Evolutionary conservation across 2,113 vertebrate genomes (phyloP).

Genomic region (Dasyornis broadbenti): DNA sequence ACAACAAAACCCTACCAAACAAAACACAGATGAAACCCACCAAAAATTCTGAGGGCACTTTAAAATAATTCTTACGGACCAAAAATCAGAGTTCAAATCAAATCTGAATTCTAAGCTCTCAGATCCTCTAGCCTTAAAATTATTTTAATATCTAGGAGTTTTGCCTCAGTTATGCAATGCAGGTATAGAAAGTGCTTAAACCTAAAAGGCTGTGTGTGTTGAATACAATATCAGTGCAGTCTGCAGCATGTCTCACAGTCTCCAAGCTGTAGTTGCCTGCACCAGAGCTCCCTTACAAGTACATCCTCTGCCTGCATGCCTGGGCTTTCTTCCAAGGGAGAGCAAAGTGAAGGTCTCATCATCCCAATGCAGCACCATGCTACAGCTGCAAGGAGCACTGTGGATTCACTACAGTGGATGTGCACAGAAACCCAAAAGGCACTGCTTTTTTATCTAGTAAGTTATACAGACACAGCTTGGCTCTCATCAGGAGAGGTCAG

Average conservation of each 20-base stretch:
- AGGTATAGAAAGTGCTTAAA: neutral
- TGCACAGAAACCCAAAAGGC: neutral
- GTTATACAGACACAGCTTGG: rapidly evolving
- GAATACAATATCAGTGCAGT: neutral
- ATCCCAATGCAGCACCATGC: rapidly evolving
- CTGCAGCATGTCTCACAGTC: neutral
- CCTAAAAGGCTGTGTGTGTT: neutral
- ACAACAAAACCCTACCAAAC: no score
- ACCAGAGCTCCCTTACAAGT: neutral
- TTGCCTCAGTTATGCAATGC: neutral
- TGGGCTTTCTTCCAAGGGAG: neutral
- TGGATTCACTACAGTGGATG: neutral
- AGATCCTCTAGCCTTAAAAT: neutral
- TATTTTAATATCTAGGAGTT: neutral
- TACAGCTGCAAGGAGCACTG: neutral
- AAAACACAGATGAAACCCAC: rapidly evolving
- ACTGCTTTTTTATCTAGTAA: neutral
- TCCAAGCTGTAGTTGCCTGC: neutral
- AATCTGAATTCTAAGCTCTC: neutral
- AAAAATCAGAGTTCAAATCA: neutral
- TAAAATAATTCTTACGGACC: neutral
- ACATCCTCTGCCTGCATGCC: neutral
- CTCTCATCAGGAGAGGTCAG: neutral
- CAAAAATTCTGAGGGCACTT: neutral
- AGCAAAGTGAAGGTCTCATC: neutral